Conservation (phyloP, 2,113 vertebrate genomes). For the Brachyhypopomus occidentalis region DNA sequence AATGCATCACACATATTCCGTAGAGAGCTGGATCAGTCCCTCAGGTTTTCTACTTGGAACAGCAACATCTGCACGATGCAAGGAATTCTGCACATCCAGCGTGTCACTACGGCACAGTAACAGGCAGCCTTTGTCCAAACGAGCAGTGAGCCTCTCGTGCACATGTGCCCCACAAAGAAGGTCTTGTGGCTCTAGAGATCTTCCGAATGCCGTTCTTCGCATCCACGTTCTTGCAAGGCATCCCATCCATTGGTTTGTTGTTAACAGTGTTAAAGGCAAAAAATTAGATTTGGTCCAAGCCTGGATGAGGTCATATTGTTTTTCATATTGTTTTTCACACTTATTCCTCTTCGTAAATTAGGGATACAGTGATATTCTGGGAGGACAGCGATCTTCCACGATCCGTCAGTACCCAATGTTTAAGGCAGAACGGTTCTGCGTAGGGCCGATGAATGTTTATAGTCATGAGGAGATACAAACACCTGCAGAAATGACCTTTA, state of each 20-base stretch:
- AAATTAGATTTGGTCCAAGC: not conserved
- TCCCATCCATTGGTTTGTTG: not conserved
- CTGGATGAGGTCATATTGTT: too few species aligned
- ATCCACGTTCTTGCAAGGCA: not conserved
- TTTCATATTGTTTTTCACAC: not conserved
- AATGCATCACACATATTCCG: not conserved
- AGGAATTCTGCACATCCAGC: not conserved
- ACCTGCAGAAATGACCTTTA: too few species aligned
- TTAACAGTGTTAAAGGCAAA: not conserved
- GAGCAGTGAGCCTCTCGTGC: not conserved
- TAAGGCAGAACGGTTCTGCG: too few species aligned
- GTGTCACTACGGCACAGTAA: not conserved
- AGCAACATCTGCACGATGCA: not conserved
- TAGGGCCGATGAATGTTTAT: too few species aligned
- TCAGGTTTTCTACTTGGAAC: too few species aligned
- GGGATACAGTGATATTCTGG: too few species aligned
- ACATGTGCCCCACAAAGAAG: not conserved
- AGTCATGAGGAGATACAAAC: too few species aligned
- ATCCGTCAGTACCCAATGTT: too few species aligned
- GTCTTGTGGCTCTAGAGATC: not conserved
- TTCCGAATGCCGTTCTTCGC: not conserved
- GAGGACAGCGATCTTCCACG: too few species aligned
- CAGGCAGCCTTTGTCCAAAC: not conserved
- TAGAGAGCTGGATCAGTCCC: not conserved
- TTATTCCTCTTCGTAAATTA: not conserved